A percentile compares a stretch with the other conserved stretches of the same genome.
Conservation (phyloP, 2,797 vertebrate species). For the Ispidina lecontei region DNA sequence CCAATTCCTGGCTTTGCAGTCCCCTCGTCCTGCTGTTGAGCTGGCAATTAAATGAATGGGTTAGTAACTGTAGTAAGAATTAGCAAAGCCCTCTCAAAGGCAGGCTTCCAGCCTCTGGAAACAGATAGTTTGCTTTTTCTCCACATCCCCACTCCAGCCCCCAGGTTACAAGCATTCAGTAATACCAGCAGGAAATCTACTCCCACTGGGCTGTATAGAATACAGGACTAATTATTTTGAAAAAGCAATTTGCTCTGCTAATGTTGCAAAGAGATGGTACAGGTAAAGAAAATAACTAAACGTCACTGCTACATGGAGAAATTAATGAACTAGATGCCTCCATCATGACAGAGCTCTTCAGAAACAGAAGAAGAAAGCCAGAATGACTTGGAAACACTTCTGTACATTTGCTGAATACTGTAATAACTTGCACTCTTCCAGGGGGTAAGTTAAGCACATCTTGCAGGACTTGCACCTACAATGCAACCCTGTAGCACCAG, state of each 20-base stretch:
- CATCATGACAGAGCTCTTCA: not conserved
- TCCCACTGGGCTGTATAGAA: not conserved
- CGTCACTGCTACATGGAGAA: not conserved
- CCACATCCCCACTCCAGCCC: accelerated
- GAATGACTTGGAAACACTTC: not conserved
- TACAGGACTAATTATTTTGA: not conserved
- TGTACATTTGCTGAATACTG: not conserved
- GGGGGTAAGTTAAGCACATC: too few relatives aligned
- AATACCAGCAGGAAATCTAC: not conserved
- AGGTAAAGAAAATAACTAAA: not conserved
- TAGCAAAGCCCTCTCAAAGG: not conserved
- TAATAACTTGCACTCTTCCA: not conserved
- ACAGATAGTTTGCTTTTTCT: not conserved
- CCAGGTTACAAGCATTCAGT: not conserved
- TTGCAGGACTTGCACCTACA: not conserved
- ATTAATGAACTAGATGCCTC: not conserved
- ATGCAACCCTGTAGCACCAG: not conserved
- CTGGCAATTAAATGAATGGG: not conserved
- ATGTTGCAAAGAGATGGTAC: not conserved
- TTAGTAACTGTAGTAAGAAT: not conserved
- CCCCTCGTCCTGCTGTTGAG: not conserved
- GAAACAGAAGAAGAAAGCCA: not conserved
- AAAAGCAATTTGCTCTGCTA: not conserved
- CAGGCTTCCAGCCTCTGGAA: not conserved
- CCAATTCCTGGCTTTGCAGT: not conserved